Evolutionary conservation across 2,888 invertebrate species (phyloP), one percentile per base, ranked within the genome.

Genomic region (Drosophila buzzatii): DNA sequence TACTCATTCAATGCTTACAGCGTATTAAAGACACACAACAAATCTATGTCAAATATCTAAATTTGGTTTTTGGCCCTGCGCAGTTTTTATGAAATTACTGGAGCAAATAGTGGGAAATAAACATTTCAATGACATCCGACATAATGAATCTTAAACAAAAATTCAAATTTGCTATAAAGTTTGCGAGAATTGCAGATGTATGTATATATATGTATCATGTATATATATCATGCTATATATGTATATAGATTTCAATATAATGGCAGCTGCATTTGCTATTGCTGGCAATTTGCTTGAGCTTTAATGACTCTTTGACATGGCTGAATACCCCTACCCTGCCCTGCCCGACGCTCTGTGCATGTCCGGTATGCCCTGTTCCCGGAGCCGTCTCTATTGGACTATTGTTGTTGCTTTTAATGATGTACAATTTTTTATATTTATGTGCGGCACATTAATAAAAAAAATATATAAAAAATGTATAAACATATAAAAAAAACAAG

Each of bases 41-140:
- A 74, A 88, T 85, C 77, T 88, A 75, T 88, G 85, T 82, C 89
- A 82, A 85, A 74, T 42, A 64, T 68, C 84, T 82, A 85, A 82
- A 85, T 82, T 88, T 88, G 81, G 81, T 75, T 65, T 78, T 78
- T 81, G 73, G 84, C 84, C 77, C 77, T 85, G 70, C 56, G 65
- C 85, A 83, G 69, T 79, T 79, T 88, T 71, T 74, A 42, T 71
- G n/a, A 52, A 75, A 69, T 72, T 74, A 76, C 84, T 85, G 84
- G 84, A 89, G 69, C 69, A 74, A 68, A 82, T 37, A 53, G 39
- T 31, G 49, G 33, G n/a, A 18, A n/a, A 35, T 45, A 53, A 52
- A 47, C 20, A 45, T 75, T 79, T 75, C 68, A 76, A 78, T 78
- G 78, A 78, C 80, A 78, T 72, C 80, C 76, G 74, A 64, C 55